Evolutionary conservation across 2,888 invertebrate species (phyloP).

Genomic region (Drosophila pseudotakahashii): DNA sequence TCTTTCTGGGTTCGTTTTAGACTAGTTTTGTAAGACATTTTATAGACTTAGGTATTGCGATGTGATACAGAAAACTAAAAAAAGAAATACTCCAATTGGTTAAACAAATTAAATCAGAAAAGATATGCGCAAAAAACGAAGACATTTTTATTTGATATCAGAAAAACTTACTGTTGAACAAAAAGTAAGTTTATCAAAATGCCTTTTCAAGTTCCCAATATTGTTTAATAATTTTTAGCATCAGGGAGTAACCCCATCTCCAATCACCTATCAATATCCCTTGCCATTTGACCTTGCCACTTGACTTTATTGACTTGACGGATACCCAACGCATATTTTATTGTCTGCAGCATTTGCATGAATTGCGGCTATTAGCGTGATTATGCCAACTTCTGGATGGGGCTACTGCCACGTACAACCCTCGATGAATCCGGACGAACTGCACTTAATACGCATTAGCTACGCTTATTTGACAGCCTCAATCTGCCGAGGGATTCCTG

Average conservation of each 20-base stretch:
- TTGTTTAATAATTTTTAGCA: background rate
- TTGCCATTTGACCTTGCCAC: slow-evolving; percentile 53
- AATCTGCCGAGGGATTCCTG: slow-evolving; percentile 50
- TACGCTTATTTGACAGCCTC: slow-evolving; percentile 77
- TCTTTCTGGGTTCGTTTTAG: slow-evolving; percentile 29
- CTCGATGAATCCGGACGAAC: slow-evolving; percentile 40
- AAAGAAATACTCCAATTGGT: slow-evolving; percentile 22
- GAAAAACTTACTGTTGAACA: background rate
- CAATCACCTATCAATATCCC: slow-evolving; percentile 12
- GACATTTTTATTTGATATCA: background rate
- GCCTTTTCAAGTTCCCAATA: too few relatives aligned
- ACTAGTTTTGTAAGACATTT: slow-evolving; percentile 33
- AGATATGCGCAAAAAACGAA: slow-evolving; percentile 54
- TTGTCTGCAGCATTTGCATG: slow-evolving; percentile 68
- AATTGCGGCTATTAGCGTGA: slow-evolving; percentile 69
- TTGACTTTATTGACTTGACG: slow-evolving; percentile 67
- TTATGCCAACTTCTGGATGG: slow-evolving; percentile 49
- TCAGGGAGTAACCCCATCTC: background rate
- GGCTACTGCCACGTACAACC: slow-evolving; percentile 17
- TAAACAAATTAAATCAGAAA: slow-evolving; percentile 17
- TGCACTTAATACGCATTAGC: slow-evolving; percentile 78
- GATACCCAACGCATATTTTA: slow-evolving; percentile 53
- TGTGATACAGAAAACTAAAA: slow-evolving; percentile 24
- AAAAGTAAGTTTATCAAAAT: too few relatives aligned
- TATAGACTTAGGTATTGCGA: slow-evolving; percentile 29